phyloP scores from a whole-genome alignment of 1,140 invertebrate species.

The Meteorus sp. region DNA sequence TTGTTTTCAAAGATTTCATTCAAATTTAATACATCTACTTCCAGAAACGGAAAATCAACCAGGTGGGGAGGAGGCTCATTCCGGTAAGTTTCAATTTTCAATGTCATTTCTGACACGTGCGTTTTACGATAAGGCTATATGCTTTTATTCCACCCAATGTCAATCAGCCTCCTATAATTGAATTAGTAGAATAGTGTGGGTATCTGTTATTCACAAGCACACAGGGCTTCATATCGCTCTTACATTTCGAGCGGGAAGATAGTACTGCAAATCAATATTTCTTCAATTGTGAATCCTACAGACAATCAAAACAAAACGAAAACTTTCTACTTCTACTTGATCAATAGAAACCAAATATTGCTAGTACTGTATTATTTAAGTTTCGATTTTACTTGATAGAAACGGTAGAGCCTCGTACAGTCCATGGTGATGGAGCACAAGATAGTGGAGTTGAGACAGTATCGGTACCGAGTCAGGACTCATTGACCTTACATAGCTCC shows the following conservation, averaged over 20 bases:
- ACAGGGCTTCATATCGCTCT: slow-evolving; percentile 16
- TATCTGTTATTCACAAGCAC: slow-evolving; percentile 9
- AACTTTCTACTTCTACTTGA: too few species aligned
- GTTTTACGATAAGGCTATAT: slow-evolving; percentile 29
- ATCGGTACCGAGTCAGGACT: slow-evolving; percentile 43
- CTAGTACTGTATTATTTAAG: too few species aligned
- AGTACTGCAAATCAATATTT: not conserved
- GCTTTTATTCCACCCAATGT: slow-evolving; percentile 36
- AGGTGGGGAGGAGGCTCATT: slow-evolving; percentile 40
- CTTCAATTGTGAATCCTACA: slow-evolving; percentile 3
- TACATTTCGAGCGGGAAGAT: not conserved
- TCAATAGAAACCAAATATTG: too few species aligned
- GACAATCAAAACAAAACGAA: too few species aligned
- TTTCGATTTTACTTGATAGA: too few species aligned
- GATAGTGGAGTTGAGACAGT: slow-evolving; percentile 42
- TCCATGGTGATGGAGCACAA: slow-evolving; percentile 44
- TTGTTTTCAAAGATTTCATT: slow-evolving; percentile 24
- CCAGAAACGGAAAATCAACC: slow-evolving; percentile 49
- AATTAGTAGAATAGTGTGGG: slow-evolving; percentile 37
- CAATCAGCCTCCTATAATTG: slow-evolving; percentile 48
- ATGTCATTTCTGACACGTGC: slow-evolving; percentile 26
- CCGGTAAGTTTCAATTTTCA: slow-evolving; percentile 44
- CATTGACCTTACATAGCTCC: slow-evolving; percentile 46
- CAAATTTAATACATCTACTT: slow-evolving; percentile 25
- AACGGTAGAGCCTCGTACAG: slow-evolving; percentile 42